Evolutionary conservation across 2,797 vertebrate species (phyloP), one percentile per base, ranked within the genome.

Genomic region (Oreortyx pictus): DNA sequence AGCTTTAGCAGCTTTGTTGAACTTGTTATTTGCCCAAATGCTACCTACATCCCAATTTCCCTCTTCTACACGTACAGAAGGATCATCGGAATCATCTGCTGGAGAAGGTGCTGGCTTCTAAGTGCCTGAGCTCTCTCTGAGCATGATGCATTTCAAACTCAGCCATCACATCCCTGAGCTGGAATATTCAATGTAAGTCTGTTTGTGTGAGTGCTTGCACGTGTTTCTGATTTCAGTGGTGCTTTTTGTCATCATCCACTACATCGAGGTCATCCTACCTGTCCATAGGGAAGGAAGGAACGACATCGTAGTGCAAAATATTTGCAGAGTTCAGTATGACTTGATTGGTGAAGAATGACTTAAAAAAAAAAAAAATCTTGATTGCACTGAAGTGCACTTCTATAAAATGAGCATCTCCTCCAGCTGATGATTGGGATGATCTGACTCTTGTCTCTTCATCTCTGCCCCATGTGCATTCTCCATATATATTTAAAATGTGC

Each of bases 341-440:
- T 80, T 82, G 65, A 82, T 80, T 77, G 57, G 52, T 61, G 41
- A 92, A 79, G 66, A 61, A 67, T 68, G 35, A 80, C 90, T 90
- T 94, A 95, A 47, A n/a, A 49, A 76, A 33, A 19, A 65, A 95
- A 49, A 50, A 76, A 33, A 80, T 74, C 78, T 91, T 59, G 67
- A 15, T 41, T 80, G 65, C 61, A 85, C 46, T 82, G 90, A 82
- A 90, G 88, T 6, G 31, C 80, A 33, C 7, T 49, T 46, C 24
- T 49, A 27, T 89, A 94, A 78, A 35, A 1, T 0, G 22, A 74
- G 6, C 14, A 72, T 72, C 79, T 86, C 23, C 15, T 89, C 46
- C 29, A 24, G 12, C 0, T 82, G 72, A 50, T n/a, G 77, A 87
- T 82, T 77, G 84, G 65, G 46, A 72, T 68, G 74, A 79, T 92